Evolutionary conservation across 2,888 invertebrate species (phyloP).

Genomic region (Anthophora plumipes): DNA sequence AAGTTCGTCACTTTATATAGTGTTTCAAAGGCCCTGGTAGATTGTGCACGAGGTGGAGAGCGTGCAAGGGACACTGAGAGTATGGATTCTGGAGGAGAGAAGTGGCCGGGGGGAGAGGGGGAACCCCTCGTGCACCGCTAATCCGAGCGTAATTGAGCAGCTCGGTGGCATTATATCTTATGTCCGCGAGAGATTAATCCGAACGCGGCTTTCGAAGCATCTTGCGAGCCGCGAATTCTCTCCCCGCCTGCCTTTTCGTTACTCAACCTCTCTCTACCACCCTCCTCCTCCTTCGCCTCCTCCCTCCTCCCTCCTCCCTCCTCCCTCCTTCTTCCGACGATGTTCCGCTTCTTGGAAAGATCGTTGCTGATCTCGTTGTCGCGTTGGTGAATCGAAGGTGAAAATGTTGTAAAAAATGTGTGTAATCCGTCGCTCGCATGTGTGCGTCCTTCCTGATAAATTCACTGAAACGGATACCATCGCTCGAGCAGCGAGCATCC

Average conservation of each 20-base stretch:
- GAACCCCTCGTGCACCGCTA: conserved; percentile 68
- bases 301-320: no score
- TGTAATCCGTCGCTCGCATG: no score
- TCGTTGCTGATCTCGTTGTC: no score
- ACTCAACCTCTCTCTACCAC: no score
- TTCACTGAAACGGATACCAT: no score
- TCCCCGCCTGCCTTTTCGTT: no score
- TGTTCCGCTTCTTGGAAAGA: not conserved
- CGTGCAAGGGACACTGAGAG: conserved; percentile 72
- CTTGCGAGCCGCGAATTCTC: conserved; percentile 46
- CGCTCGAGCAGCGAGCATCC: no score
- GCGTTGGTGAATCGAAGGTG: no score
- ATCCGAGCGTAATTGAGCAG: conserved; percentile 72
- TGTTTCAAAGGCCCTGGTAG: conserved; percentile 78
- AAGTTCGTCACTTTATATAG: conserved; percentile 83
- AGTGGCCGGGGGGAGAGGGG: conserved; percentile 50
- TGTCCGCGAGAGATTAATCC: conserved; percentile 63
- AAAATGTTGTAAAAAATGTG: no score
- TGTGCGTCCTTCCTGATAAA: no score
- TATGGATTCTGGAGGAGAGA: conserved; percentile 64
- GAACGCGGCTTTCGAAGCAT: conserved; percentile 40
- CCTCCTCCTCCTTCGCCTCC: accelerated
- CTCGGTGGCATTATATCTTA: conserved; percentile 69
- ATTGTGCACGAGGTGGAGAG: conserved; percentile 72
- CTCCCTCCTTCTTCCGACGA: not conserved